These are phyloP conservation scores for Drosophila pandora DNA, from an alignment of 1,140 invertebrate genomes.

Conservation along the genomic window DNA sequence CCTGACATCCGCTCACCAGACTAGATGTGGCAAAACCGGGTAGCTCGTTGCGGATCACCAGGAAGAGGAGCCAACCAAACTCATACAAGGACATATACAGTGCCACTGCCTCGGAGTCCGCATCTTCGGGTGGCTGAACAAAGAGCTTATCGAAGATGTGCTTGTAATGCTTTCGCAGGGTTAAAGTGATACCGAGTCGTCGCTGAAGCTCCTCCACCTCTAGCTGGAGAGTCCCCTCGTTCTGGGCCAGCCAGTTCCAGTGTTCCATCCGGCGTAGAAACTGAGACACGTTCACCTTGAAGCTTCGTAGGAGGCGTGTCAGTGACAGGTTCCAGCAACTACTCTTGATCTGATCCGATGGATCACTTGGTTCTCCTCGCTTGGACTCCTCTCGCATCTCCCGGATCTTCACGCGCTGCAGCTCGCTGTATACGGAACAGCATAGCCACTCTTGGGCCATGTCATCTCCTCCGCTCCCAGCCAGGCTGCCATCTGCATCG, in stretches of 20 bases:
- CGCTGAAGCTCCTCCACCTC: slow-evolving; percentile 94
- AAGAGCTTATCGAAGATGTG: slow-evolving; percentile 95
- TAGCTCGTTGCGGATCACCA: slow-evolving; percentile 93
- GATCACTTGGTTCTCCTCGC: not conserved
- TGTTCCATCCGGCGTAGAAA: slow-evolving; percentile 98
- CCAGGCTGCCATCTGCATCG: slow-evolving; percentile 38
- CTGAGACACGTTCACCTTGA: slow-evolving; percentile 94
- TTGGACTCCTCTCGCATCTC: slow-evolving; percentile 37
- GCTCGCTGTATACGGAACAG: slow-evolving; percentile 57
- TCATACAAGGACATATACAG: slow-evolving; percentile 88
- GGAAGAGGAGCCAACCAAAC: slow-evolving; percentile 96
- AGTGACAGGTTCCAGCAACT: slow-evolving; percentile 64
- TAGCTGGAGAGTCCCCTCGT: slow-evolving; percentile 91
- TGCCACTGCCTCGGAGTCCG: slow-evolving; percentile 15
- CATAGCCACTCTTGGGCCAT: slow-evolving; percentile 57
- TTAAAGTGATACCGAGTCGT: slow-evolving; percentile 96
- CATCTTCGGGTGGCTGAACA: slow-evolving; percentile 83
- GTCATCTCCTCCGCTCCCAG: slow-evolving; percentile 19
- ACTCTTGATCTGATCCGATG: not conserved
- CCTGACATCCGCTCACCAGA: slow-evolving; percentile 96
- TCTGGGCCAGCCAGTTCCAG: slow-evolving; percentile 97
- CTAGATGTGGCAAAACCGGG: slow-evolving; percentile 91
- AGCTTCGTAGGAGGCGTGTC: slow-evolving; percentile 89
- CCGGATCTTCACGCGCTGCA: slow-evolving; percentile 52
- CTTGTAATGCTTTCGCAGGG: slow-evolving; percentile 96